phyloP scores from a whole-genome alignment of 2,888 invertebrate species.

The Dasysyrphus albostriatus region DNA sequence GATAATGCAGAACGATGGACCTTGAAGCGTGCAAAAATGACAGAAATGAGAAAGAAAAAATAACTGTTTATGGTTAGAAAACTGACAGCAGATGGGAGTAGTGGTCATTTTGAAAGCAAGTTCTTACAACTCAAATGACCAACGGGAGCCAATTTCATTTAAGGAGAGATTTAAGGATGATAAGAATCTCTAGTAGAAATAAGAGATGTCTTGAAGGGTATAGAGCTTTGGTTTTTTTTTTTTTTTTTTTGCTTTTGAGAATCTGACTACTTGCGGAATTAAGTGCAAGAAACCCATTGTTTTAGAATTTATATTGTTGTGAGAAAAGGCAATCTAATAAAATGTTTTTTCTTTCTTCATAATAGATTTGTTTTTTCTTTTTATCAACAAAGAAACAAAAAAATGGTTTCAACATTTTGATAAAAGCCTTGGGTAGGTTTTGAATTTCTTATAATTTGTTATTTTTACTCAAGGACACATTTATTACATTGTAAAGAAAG shows the following conservation, averaged over 20 bases:
- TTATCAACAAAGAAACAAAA: slow-evolving; percentile 23
- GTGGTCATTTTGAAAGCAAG: slow-evolving; percentile 55
- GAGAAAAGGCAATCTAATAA: slow-evolving; percentile 47
- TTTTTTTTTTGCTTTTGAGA: slow-evolving; percentile 18
- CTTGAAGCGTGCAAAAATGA: slow-evolving; percentile 57
- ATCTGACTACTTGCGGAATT: slow-evolving; percentile 33
- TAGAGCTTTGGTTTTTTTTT: background rate
- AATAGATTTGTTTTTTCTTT: slow-evolving; percentile 48
- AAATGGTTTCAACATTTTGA: slow-evolving; percentile 45
- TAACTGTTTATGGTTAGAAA: slow-evolving; percentile 65
- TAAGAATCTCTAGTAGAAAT: slow-evolving; percentile 58
- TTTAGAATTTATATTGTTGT: slow-evolving; percentile 37
- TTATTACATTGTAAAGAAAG: background rate
- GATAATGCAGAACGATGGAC: slow-evolving; percentile 68
- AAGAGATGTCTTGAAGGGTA: slow-evolving; percentile 46
- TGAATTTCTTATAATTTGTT: slow-evolving; percentile 29
- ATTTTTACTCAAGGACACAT: slow-evolving; percentile 16
- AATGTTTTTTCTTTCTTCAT: slow-evolving; percentile 58
- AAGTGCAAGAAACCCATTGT: slow-evolving; percentile 62
- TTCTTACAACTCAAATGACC: slow-evolving; percentile 25
- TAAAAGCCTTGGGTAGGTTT: slow-evolving; percentile 51
- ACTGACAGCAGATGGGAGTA: slow-evolving; percentile 50
- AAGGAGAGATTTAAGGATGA: slow-evolving; percentile 60
- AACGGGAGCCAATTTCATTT: slow-evolving; percentile 41
- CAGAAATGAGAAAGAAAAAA: slow-evolving; percentile 7